These are phyloP conservation scores for Agapetus fuscipes DNA, from an alignment of 2,888 invertebrate genomes.

Conservation along the genomic window DNA sequence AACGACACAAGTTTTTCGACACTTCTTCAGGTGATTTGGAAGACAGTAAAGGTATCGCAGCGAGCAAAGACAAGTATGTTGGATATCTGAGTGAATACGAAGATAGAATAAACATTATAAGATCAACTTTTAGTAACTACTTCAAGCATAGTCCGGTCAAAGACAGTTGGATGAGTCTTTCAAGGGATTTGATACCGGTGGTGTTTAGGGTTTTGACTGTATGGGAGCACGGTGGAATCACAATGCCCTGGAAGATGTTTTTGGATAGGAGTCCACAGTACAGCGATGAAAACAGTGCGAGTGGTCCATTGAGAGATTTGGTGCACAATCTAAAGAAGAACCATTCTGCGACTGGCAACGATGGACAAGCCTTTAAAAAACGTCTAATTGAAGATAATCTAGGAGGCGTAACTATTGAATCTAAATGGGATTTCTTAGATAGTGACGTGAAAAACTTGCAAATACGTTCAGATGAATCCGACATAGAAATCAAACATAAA, in stretches of 20 bases:
- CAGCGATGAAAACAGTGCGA: constrained; percentile 5
- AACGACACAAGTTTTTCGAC: constrained; percentile 19
- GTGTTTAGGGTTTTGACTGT: constrained; percentile 42
- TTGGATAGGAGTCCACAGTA: constrained; percentile 14
- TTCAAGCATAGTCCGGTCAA: constrained; percentile 42
- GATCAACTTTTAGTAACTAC: constrained; percentile 29
- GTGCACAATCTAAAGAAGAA: constrained; percentile 12
- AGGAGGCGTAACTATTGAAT: constrained; percentile 4
- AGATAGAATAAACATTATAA: constrained; percentile 12
- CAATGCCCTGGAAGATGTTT: constrained; percentile 25
- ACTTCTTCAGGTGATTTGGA: constrained; percentile 17
- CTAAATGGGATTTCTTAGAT: background rate
- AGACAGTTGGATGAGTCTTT: constrained; percentile 39
- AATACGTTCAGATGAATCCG: background rate
- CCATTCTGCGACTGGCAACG: background rate
- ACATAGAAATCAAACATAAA: background rate
- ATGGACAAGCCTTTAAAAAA: constrained; percentile 1
- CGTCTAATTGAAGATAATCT: constrained; percentile 5
- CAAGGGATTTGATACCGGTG: constrained; percentile 36
- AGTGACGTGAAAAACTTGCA: background rate
- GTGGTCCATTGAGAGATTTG: constrained; percentile 10
- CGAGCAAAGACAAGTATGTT: constrained; percentile 13
- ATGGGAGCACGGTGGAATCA: constrained; percentile 47
- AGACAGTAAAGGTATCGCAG: constrained; percentile 9
- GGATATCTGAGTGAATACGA: constrained; percentile 18